Evolutionary conservation across 1,140 invertebrate genomes (phyloP), one percentile per base, ranked within the genome.

Genomic region (Drosophila pallidifrons): DNA sequence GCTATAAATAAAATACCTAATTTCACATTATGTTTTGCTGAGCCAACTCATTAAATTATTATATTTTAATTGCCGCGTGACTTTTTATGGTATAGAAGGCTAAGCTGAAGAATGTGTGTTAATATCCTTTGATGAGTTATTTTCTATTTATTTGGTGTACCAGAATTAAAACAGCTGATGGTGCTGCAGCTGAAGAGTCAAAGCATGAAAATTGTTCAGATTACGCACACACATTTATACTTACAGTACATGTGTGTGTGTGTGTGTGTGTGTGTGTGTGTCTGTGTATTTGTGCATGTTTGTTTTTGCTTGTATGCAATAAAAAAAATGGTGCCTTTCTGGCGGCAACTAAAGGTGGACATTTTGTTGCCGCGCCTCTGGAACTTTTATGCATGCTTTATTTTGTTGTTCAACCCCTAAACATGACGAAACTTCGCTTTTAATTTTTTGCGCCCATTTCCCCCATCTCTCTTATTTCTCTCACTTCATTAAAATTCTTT

Each of bases 331-430:
- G 25, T 47, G 43, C 51, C 38, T 57, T 45, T 16, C 20, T n/a
- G 25, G n/a, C 51, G 25, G 64, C 38, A 28, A 15, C 10, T 45
- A 10, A 30, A 66, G 20, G 28, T 66, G 28, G 52, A 13, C 41
- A 16, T 10, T 35, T 32, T 55, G 5, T 13, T 32, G 45, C 45
- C 63, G 54, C 15, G 49, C 69, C 54, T 66, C 30, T 38, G 15
- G 32, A 16, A 35, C n/a, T 20, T 28, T 55, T 20, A 41, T 57
- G 13, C 35, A 57, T n/a, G 6, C 54, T 38, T 5, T 46, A 28
- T n/a, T 60, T 5, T 46, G 41, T n/a, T 60, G 51, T 77, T 38
- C 82, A 88, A 88, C 83, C 83, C 83, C 77, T 89, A 83, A 79
- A 60, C 7, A 58, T 28, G 57, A 71, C 73, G 28, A 89, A 73